These are phyloP conservation scores for Leucoraja ocellata DNA, from an alignment of 2,797 vertebrate species.

Conservation along the genomic window DNA sequence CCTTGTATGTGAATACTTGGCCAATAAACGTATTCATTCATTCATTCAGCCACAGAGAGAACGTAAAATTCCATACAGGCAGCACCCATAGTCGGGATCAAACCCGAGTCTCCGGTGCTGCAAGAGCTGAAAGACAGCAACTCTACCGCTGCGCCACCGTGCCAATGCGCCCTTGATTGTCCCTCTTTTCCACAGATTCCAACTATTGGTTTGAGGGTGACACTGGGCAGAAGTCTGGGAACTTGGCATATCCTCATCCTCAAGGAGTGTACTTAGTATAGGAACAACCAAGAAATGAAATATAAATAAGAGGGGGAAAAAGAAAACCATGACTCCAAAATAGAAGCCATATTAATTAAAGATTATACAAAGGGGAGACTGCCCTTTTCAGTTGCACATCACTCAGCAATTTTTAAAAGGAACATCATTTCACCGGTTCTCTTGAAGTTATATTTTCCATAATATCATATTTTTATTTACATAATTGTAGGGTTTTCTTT, in stretches of 20 bases:
- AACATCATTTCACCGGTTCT: neutral
- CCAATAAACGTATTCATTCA: no score
- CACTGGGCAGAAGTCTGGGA: neutral
- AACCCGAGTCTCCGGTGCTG: no score
- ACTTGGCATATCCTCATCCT: neutral
- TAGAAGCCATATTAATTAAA: neutral
- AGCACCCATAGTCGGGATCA: no score
- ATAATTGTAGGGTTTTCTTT: no score
- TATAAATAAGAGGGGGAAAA: neutral
- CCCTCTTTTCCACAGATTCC: neutral
- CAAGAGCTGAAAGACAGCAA: no score
- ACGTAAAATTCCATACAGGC: no score
- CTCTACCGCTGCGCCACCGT: no score
- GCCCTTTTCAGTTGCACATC: neutral
- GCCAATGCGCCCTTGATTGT: neutral
- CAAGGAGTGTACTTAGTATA: neutral
- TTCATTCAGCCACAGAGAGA: no score
- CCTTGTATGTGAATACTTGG: no score
- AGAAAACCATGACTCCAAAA: neutral
- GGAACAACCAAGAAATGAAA: neutral
- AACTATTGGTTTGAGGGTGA: neutral
- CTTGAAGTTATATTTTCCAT: neutral
- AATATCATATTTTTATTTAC: no score
- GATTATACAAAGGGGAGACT: no score
- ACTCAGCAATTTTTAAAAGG: no score